Evolutionary conservation across 2,113 vertebrate species (phyloP), one percentile per base, ranked within the genome.

Genomic region (Pterocles gutturalis): DNA sequence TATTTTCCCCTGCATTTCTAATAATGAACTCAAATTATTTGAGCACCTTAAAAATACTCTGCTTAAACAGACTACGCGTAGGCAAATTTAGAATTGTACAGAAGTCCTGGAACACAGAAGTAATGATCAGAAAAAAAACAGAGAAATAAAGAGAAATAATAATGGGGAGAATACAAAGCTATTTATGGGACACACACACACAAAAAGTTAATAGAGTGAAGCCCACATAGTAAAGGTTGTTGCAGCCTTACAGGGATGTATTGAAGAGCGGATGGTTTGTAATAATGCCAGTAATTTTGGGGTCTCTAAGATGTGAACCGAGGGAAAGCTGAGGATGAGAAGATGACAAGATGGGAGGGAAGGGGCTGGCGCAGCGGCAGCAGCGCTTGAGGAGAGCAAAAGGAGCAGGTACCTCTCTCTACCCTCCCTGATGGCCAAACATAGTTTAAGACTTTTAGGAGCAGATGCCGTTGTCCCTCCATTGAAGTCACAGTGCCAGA

Each of bases 31-130:
- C 48, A 84, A 87, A 93, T 66, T 7, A 73, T 87, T 95, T 91
- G 95, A 93, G 69, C 83, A 95, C 73, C 78, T 97, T 87, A 94
- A 91, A 93, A 95, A 93, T 89, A 77, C 33, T 69, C 54, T 34
- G 41, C 49, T 61, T 57, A 83, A 94, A 77, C 80, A 93, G 83
- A 67, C 69, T 91, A 81, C 75, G 67, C n/a, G 17, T 91, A 69
- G 90, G 77, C 87, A 94, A 92, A 83, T 95, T 83, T 87, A 81
- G 83, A 94, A 78, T 78, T 61, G 67, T 70, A 61, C 91, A 93
- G 69, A 94, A 93, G 77, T 94, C 72, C 67, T 95, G 72, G 60
- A 95, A 83, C 58, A 48, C 36, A 91, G 77, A 80, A 83, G 34
- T 67, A 83, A 77, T 25, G 45, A 48, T 16, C 24, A 20, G 18